Base-by-base conservation (phyloP, 2,113 vertebrate species). In the Struthidea cinerea region DNA sequence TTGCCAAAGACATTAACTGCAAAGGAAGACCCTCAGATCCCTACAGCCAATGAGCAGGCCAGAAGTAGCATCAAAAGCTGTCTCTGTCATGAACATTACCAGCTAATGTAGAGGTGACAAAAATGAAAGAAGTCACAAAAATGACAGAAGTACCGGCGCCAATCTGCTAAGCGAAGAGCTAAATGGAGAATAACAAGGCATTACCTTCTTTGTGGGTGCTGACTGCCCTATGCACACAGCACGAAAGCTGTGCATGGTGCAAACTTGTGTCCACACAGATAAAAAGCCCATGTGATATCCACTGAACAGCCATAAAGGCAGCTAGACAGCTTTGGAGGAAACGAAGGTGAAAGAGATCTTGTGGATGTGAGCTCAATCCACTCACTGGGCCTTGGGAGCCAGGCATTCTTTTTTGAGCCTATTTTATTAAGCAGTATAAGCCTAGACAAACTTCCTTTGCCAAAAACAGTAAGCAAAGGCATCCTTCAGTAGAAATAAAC, bases 161-260 rank as follows among this genome's bases (percentile, higher is more conserved):
- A 28, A 6, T 41, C 19, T 49, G 22, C 9, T 50, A 28, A 7
- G 3, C 0, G 1, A 57, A n/a, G 33, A 74, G 6, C 6, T 73
- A 68, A 73, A 57, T 0, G 3, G 23, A 28, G 21, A 70, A 75
- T 30, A 69, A n/a, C 1, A 52, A n/a, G 9, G 10, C 11, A 39
- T 15, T n/a, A 6, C 24, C 6, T 30, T 42, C 81, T 64, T 23
- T 65, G 49, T 19, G 21, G 28, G 11, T 57, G 15, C 28, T 84
- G 61, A 52, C 15, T 47, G 17, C n/a, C 7, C 18, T 32, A 8
- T 26, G 17, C 21, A 28, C 33, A 6, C 13, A n/a, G 16, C n/a
- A 59, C 0, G 0, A 63, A 77, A 49, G 13, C 11, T 44, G 16
- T 14, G 26, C 6, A 11, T 19, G 16, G 3, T 17, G 9, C 3